These are phyloP conservation scores for Lutraria lutraria DNA, from an alignment of 2,888 invertebrate genomes.

Conservation along the genomic window DNA sequence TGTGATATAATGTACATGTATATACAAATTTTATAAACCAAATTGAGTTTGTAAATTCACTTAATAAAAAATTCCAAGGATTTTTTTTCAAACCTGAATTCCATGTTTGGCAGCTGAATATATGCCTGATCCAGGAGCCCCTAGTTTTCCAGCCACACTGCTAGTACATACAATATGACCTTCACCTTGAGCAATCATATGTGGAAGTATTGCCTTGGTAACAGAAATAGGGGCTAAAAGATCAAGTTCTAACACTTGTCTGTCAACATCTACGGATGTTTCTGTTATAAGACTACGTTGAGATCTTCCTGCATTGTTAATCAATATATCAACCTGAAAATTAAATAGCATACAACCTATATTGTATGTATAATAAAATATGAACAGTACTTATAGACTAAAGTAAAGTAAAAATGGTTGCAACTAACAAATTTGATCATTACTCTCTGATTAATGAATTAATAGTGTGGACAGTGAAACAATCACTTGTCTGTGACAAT, in stretches of 20 bases:
- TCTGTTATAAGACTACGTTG: constrained; percentile 92
- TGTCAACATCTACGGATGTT: constrained; percentile 91
- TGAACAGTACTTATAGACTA: no score
- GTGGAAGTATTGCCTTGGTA: constrained; percentile 90
- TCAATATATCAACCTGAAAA: constrained; percentile 90
- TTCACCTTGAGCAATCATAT: constrained; percentile 87
- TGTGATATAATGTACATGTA: no score
- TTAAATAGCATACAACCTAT: not conserved
- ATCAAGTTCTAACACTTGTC: constrained; percentile 92
- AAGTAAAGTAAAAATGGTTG: no score
- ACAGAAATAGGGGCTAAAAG: constrained; percentile 92
- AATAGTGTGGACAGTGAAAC: no score
- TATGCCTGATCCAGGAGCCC: constrained; percentile 80
- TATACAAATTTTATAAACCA: no score
- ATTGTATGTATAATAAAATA: not conserved
- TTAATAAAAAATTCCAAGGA: no score
- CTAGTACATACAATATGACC: constrained; percentile 93
- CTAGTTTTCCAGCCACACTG: constrained; percentile 91
- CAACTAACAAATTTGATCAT: no score
- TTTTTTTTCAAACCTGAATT: constrained; percentile 63
- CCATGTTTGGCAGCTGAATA: constrained; percentile 74
- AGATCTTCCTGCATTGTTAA: constrained; percentile 94
- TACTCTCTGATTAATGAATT: no score
- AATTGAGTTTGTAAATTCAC: no score
- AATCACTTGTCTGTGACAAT: no score